Base-by-base conservation (phyloP, 1,140 invertebrate genomes). In the Drosophila quadrilineata region DNA sequence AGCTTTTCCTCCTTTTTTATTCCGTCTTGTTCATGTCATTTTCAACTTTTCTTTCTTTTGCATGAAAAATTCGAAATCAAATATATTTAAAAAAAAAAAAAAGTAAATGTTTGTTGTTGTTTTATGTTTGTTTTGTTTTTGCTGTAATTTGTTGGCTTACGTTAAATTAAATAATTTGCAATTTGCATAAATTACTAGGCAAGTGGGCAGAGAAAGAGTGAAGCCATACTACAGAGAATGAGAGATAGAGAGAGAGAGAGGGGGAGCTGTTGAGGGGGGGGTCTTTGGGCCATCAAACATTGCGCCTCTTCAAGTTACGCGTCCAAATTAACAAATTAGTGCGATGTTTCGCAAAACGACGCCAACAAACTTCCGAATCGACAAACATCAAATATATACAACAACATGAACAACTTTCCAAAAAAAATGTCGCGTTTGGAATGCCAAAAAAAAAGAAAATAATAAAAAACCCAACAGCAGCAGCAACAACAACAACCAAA, bases 241-340 rank as follows among this genome's bases (percentile, higher is more conserved):
- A n/a, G n/a, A n/a, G n/a, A n/a, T n/a, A n/a, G n/a, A n/a, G n/a
- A n/a, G n/a, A n/a, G n/a, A n/a, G n/a, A n/a, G n/a, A n/a, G n/a
- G n/a, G n/a, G n/a, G n/a, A n/a, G n/a, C n/a, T n/a, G n/a, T n/a
- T n/a, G n/a, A n/a, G n/a, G n/a, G n/a, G n/a, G n/a, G n/a, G n/a
- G n/a, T n/a, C n/a, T n/a, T n/a, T n/a, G n/a, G 43, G 6, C 49
- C 77, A 84, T 82, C 80, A 82, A 82, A 72, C 68, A 82, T 77
- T 84, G 70, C 65, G 66, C 74, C 74, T 40, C 71, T 35, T n/a
- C n/a, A n/a, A 70, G 79, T 64, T 84, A 85, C 71, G 79, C 79
- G 79, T 74, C 70, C 41, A 76, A 84, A 77, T 85, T 71, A 84
- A 84, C 77, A 84, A 84, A 85, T 84, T 85, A 84, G 79, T 84